Base-by-base conservation (phyloP, 1,140 invertebrate genomes). In the Drosophila lini region DNA sequence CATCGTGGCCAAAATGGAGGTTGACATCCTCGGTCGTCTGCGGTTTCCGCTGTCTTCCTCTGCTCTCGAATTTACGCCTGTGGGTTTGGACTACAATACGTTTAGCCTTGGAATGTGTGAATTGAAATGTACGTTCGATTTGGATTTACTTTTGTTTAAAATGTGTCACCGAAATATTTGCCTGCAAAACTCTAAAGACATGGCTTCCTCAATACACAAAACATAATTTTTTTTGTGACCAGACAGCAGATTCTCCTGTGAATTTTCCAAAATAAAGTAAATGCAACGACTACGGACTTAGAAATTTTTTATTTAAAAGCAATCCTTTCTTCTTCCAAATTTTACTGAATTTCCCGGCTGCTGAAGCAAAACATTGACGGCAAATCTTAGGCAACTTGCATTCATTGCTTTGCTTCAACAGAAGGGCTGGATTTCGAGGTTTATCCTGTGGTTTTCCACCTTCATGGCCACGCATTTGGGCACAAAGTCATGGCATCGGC, bases 1-100 rank as follows among this genome's bases (percentile, higher is more conserved):
- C 10, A 88, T 88, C 2, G 83, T 89, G 15, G 83, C 83, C 58
- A 88, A 47, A 47, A 88, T 70, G 9, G 83, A 70, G 31, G 83
- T 69, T 19, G 78, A 58, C 80, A 80, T 86, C 22, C 32, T 31
- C 15, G 40, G 50, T 45, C 11, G 16, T 34, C 22, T 31, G 10
- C 25, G 41, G 25, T 38, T 34, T 13, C 34, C 45, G 9, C 22
- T 31, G 22, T 13, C 34, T 36, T 44, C 19, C 16, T 44, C 28
- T 13, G 50, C 48, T 56, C 15, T 53, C 31, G 10, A 41, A 34
- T 74, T 56, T 13, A 5, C 40, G 44, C 50, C 31, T 32, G 6
- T 32, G 38, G 19, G 31, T 0, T 31, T n/a, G 53, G 42, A 71
- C 40, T 41, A 31, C 11, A 9, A 19, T 15, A 19, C 16, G 38